These are phyloP conservation scores for Ochropacha duplaris DNA, from an alignment of 2,888 invertebrate species.

Conservation along the genomic window DNA sequence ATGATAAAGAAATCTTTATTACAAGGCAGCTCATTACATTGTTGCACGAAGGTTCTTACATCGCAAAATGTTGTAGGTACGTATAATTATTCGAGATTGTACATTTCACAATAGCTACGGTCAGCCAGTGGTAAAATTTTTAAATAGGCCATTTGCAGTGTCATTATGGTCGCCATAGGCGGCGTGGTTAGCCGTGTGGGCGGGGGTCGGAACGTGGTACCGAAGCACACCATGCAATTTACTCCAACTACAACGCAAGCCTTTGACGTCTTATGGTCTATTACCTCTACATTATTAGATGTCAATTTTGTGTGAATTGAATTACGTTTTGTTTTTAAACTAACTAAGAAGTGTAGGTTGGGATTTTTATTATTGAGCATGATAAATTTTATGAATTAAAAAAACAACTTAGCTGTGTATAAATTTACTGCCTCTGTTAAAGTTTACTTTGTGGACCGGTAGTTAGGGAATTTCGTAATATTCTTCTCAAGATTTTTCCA, in stretches of 20 bases:
- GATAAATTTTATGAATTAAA: no score
- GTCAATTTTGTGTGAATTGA: slow-evolving; percentile 5
- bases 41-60: background rate
- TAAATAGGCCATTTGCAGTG: slow-evolving; percentile 48
- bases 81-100: background rate
- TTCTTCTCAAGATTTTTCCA: slow-evolving; percentile 88
- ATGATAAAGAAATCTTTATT: no score
- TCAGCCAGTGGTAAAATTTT: slow-evolving; percentile 27
- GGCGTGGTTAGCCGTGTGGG: slow-evolving; percentile 33
- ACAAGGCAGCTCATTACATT: no score
- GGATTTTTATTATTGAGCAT: no score
- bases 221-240: slow-evolving; percentile 48
- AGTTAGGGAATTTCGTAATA: slow-evolving; percentile 56
- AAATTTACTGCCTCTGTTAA: slow-evolving; percentile 17
- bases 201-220: slow-evolving; percentile 32
- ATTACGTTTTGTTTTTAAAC: background rate
- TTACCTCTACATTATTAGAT: slow-evolving; percentile 25
- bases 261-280: slow-evolving; percentile 45
- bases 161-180: slow-evolving; percentile 38
- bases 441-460: slow-evolving; percentile 40
- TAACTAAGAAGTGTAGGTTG: background rate
- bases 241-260: slow-evolving; percentile 38
- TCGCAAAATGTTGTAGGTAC: background rate
- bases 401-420: no score
- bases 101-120: slow-evolving; percentile 4